phyloP scores from a whole-genome alignment of 1,140 invertebrate genomes.

The Hormaphis cornu region DNA sequence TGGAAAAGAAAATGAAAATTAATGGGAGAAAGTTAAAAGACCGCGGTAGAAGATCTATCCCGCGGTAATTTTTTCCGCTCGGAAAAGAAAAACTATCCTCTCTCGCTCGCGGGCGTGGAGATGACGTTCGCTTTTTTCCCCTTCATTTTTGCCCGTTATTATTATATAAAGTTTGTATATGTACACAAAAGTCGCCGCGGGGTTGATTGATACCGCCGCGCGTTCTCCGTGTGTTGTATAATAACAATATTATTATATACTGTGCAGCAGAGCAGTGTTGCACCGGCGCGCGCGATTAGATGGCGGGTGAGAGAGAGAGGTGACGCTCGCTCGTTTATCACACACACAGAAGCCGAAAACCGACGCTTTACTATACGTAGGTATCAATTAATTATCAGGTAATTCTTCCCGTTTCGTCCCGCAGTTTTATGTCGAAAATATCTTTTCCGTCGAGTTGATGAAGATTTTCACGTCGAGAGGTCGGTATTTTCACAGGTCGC shows the following conservation, averaged over 20 bases:
- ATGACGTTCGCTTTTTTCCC: conserved; percentile 29
- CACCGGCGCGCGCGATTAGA: no score
- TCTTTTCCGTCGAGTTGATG: no score
- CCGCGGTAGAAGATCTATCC: conserved; percentile 20
- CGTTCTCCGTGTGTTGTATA: no score
- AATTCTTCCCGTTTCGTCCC: conserved; percentile 10
- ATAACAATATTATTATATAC: no score
- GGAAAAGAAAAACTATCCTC: conserved; percentile 5
- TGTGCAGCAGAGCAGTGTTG: no score
- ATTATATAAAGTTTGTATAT: conserved; percentile 32
- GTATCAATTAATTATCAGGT: conserved; percentile 25
- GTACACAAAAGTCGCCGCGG: no score
- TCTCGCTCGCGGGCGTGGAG: no score
- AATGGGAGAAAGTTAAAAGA: conserved; percentile 33
- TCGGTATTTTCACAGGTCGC: no score
- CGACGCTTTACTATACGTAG: no score
- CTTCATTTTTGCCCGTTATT: conserved; percentile 16
- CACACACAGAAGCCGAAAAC: conserved; percentile 8
- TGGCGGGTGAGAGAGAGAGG: no score
- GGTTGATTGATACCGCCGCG: conserved; percentile 28
- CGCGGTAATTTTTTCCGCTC: conserved; percentile 22
- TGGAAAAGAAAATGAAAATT: conserved; percentile 30
- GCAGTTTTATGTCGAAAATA: no score
- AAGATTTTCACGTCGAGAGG: no score
- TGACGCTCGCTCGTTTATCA: conserved; percentile 29